Evolutionary conservation across 1,140 invertebrate species (phyloP), one percentile per base, ranked within the genome.

Genomic region (Notospermus geniculatus): DNA sequence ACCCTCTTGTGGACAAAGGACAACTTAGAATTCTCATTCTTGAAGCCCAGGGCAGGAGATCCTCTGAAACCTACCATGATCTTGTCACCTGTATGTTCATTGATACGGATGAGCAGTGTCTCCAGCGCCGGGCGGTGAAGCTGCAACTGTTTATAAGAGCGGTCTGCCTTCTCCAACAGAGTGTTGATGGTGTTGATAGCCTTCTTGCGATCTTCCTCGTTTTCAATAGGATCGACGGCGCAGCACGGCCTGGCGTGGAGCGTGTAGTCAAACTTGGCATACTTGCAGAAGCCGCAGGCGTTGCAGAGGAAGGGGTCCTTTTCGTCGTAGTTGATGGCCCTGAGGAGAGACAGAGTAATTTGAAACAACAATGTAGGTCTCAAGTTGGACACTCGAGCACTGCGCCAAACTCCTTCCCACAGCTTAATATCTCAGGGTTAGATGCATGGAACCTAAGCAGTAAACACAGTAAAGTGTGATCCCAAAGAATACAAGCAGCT

Each of bases 251-350:
- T 87, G 1, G 90, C 93, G 2, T 90, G 90, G 53, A 98, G 83
- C 11, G 91, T 93, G 59, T 86, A 95, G 82, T 98, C 96, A 80
- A 99, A 97, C 81, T 98, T 97, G n/a, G 95, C 96, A 82, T 98
- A 98, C 82, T 98, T 98, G 84, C 95, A 98, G 81, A 97, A 98
- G 1, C 96, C 96, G 83, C 96, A 99, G 9, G 94, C 91, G 81
- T 98, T 96, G 78, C 96, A 98, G 15, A 99, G 81, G 86, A 98
- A 98, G 1, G 96, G 96, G 85, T 98, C 96, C 78, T 97, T 97
- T 79, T 98, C 95, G 79, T 98, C 96, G 82, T 99, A 98, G 82
- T 98, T 98, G 65, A 98, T 99, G 0, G 95, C 92, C 17, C 90
- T 87, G 74, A 58, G 68, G 64, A 57, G n/a, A 64, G 1, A 32